These are phyloP conservation scores for Maniola hyperantus DNA, from an alignment of 2,888 invertebrate species.

Conservation along the genomic window DNA sequence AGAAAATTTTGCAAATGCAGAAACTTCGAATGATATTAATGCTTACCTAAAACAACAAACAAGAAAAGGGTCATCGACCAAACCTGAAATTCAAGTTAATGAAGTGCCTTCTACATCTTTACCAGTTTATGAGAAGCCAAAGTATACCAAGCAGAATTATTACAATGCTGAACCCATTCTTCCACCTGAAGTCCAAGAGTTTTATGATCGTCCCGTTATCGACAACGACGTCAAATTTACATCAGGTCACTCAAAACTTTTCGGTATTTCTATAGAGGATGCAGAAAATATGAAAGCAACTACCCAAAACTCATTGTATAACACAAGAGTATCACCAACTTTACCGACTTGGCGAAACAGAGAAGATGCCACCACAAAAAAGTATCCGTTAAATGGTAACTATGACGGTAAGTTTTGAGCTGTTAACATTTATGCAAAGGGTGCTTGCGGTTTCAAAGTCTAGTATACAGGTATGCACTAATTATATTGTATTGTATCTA, in stretches of 20 bases:
- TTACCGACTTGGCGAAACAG: conserved; percentile 79
- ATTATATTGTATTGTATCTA: not conserved
- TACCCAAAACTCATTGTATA: conserved; percentile 75
- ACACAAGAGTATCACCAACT: conserved; percentile 84
- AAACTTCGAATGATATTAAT: conserved; percentile 60
- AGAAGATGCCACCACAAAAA: conserved; percentile 71
- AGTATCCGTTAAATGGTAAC: conserved; percentile 66
- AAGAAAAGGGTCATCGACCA: conserved; percentile 42
- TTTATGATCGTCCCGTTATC: conserved; percentile 47
- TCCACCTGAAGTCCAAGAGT: conserved; percentile 54
- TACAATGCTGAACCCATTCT: conserved; percentile 44
- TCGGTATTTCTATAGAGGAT: conserved; percentile 84
- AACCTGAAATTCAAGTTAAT: conserved; percentile 23
- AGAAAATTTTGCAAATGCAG: conserved; percentile 56
- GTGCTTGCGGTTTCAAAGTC: conserved; percentile 36
- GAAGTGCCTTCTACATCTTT: conserved; percentile 10
- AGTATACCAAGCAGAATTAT: conserved; percentile 40
- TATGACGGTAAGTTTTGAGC: conserved; percentile 66
- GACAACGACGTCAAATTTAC: conserved; percentile 70
- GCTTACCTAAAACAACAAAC: conserved; percentile 43
- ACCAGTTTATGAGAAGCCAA: conserved; percentile 29
- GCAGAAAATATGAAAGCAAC: conserved; percentile 79
- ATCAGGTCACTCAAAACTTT: conserved; percentile 84
- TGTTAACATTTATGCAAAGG: conserved; percentile 16
- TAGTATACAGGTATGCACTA: conserved; percentile 8